Evolutionary conservation across 64 coral and sea anemone species (phyloP), one percentile per base, ranked within the genome.

Genomic region (Pocillopora damicornis): DNA sequence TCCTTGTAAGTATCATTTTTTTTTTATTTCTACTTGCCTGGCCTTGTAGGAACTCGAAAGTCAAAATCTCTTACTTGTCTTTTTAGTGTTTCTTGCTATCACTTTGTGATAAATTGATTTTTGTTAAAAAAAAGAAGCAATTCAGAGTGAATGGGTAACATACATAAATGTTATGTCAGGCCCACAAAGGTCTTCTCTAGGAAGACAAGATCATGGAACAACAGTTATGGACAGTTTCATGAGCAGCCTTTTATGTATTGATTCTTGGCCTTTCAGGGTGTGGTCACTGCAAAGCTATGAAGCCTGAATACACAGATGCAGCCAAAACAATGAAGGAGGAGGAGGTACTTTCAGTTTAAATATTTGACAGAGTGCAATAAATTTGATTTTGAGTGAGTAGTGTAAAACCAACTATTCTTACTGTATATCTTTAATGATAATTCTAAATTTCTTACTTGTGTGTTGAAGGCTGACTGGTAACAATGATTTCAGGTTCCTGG

Each of bases 211-310:
- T 25, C 69, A n/a, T 25, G 63, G 63, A 6, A 66, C 13, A 22
- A 66, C 63, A 66, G 2, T 66, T 51, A 51, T 51, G 42, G 42
- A 51, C 42, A 51, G 42, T 51, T 51, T 51, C 7, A 7, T 51
- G 42, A 7, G 42, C 8, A 36, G 6, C 61, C 83, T 84, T 67
- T 36, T 23, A 26, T 22, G 1, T 77, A 64, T 13, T 79, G 42
- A 37, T 59, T 23, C 5, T 79, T 71, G 87, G 35, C 1, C 11
- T 78, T 74, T 63, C n/a, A 98, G 96, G 96, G 96, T 98, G 96
- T 92, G 96, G 96, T 22, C 96, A 98, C 79, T 98, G 96, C 51
- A 98, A 95, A 89, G 86, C 93, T 57, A 98, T 98, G 96, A 98
- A 98, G 65, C 96, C 96, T 69, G 96, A 92, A 83, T 98, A 98